Evolutionary conservation across 2,113 vertebrate genomes (phyloP).

Genomic region (Beaufortia kweichowensis): DNA sequence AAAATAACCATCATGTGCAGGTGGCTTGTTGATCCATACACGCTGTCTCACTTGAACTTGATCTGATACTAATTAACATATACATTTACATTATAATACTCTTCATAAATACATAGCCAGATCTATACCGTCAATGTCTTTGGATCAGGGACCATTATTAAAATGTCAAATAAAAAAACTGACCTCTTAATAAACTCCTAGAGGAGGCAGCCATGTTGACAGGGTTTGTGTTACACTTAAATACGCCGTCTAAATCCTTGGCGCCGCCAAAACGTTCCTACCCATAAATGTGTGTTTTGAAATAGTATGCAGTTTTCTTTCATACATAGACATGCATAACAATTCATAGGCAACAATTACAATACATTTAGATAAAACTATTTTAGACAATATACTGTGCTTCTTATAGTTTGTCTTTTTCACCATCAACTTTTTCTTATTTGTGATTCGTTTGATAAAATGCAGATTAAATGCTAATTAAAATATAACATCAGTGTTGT

Average conservation of each 20-base stretch:
- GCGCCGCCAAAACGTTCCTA: slow-evolving; percentile 36
- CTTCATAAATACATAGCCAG: background rate
- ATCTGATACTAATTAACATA: background rate
- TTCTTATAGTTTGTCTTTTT: background rate
- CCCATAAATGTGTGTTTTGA: background rate
- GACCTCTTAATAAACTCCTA: slow-evolving; percentile 71
- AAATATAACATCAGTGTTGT: no score
- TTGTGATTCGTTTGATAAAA: no score
- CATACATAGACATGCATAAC: background rate
- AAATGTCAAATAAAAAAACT: slow-evolving; percentile 49
- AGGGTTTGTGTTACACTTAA: background rate
- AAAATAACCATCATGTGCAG: background rate
- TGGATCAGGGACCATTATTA: background rate
- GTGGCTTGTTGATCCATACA: background rate
- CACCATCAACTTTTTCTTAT: background rate
- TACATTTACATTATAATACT: background rate
- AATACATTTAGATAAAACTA: no score
- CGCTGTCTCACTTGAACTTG: background rate
- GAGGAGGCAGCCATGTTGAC: slow-evolving; percentile 70
- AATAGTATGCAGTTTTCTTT: background rate
- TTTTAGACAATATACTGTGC: background rate
- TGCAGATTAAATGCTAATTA: no score
- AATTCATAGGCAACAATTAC: no score
- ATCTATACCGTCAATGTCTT: background rate
- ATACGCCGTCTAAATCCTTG: slow-evolving; percentile 56